Evolutionary conservation across 2,113 vertebrate genomes (phyloP), one percentile per base, ranked within the genome.

Genomic region (Micromys minutus): DNA sequence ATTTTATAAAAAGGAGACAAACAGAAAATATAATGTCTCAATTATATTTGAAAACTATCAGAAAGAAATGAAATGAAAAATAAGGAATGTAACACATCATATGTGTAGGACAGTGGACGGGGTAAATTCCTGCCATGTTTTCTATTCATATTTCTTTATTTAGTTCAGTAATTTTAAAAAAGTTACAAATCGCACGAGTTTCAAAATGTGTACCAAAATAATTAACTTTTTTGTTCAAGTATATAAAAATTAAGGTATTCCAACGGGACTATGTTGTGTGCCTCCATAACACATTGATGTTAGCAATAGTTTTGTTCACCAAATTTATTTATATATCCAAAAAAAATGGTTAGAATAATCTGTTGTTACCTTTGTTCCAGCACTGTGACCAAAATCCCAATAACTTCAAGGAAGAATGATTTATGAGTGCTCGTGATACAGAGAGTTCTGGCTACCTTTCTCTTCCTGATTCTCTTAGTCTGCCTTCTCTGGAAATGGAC

Each of bases 111-210:
- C 87, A 76, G 61, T 29, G 10, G 45, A 52, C 26, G 36, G 95
- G 67, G 39, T 57, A 95, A 91, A 89, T 95, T 9, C n/a, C 91
- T 92, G 86, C 10, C 87, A 57, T 88, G 36, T n/a, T 95, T 95
- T 93, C 71, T 92, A 67, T 57, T 89, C 45, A 77, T 19, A 45
- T 75, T 55, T 63, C n/a, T 47, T 65, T 26, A 24, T 63, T 77
- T 63, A 72, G 47, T 89, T 96, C 8, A 77, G 39, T 90, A 69
- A 57, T 90, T 90, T 76, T 87, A 1, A 75, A 61, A 94, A 65
- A 93, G 22, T 95, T 67, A 81, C 36, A 71, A 93, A 95, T 91
- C 34, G 83, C 0, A 7, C 21, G 50, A 11, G 9, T 84, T 79
- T 47, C 90, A 91, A 95, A 89, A 71, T 22, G 15, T n/a, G 5